Conservation (phyloP, 2,888 invertebrate species). For the Sisyra nigra region DNA sequence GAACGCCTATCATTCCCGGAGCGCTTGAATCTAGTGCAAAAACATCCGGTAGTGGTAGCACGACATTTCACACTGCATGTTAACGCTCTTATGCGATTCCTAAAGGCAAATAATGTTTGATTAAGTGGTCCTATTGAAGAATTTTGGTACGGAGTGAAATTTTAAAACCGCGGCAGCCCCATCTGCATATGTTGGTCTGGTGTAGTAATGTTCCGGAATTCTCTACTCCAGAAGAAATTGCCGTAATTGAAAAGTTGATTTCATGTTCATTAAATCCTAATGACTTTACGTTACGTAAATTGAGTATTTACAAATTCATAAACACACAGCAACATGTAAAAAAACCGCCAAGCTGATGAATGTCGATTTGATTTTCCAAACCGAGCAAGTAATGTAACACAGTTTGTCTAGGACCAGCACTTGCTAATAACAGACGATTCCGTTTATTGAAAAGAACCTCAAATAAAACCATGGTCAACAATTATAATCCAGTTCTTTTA, state of each 20-base stretch:
- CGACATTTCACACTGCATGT: constrained; percentile 17
- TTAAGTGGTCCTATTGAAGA: constrained; percentile 7
- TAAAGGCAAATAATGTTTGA: background rate
- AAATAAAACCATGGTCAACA: constrained; percentile 14
- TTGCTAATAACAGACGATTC: constrained; percentile 18
- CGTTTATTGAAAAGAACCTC: constrained; percentile 16
- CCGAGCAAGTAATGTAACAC: constrained; percentile 13
- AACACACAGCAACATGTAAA: background rate
- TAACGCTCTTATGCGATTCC: constrained; percentile 5
- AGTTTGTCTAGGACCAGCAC: constrained; percentile 16
- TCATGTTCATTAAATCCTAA: background rate
- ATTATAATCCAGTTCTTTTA: constrained; percentile 17
- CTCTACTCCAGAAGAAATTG: background rate
- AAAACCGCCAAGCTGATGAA: constrained; percentile 6
- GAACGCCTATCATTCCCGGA: background rate
- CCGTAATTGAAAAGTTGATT: background rate
- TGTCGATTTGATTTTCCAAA: constrained; percentile 16
- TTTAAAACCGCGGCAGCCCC: constrained; percentile 16
- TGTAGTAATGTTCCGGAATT: background rate
- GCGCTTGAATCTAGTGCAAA: background rate
- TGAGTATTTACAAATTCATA: constrained; percentile 1
- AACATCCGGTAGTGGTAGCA: constrained; percentile 4
- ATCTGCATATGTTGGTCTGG: constrained; percentile 7
- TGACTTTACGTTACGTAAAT: background rate
- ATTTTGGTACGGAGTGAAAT: constrained; percentile 11